A percentile compares a stretch with the other conserved stretches of the same genome.
Conservation (phyloP, 2,888 invertebrate species). For the Periphyllus acericola region DNA sequence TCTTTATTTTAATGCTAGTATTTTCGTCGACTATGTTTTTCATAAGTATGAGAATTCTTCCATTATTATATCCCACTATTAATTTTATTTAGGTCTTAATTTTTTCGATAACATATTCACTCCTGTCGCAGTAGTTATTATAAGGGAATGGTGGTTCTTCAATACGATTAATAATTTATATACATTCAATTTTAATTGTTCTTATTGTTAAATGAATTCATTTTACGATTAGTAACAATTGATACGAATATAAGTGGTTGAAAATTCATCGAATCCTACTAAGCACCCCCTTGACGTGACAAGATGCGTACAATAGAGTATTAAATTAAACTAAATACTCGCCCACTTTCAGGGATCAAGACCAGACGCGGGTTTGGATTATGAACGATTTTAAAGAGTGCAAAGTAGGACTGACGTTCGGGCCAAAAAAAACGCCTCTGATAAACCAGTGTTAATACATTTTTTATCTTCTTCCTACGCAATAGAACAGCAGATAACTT, state of each 20-base stretch:
- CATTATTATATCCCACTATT: no score
- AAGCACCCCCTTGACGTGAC: neutral
- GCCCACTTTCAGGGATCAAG: conserved; percentile 49
- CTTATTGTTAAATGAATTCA: neutral
- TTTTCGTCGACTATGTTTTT: no score
- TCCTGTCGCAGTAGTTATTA: no score
- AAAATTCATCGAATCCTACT: neutral
- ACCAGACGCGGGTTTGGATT: conserved; percentile 35
- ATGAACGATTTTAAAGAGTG: conserved; percentile 21
- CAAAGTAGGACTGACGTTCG: conserved; percentile 26
- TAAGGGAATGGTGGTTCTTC: no score
- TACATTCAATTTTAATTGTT: neutral
- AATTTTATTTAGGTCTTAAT: no score
- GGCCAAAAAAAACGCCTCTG: conserved; percentile 49
- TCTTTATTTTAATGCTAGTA: no score
- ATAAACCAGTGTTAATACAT: conserved; percentile 32
- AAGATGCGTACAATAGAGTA: conserved; percentile 3
- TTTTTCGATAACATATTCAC: no score
- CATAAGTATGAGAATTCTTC: no score
- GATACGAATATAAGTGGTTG: neutral
- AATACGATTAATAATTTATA: no score
- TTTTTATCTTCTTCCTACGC: conserved; percentile 53
- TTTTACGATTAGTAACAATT: neutral
- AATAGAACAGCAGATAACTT: conserved; percentile 16
- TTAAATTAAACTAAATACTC: conserved; percentile 19